Conservation (phyloP, 2,797 vertebrate species). For the Alosa sapidissima region DNA sequence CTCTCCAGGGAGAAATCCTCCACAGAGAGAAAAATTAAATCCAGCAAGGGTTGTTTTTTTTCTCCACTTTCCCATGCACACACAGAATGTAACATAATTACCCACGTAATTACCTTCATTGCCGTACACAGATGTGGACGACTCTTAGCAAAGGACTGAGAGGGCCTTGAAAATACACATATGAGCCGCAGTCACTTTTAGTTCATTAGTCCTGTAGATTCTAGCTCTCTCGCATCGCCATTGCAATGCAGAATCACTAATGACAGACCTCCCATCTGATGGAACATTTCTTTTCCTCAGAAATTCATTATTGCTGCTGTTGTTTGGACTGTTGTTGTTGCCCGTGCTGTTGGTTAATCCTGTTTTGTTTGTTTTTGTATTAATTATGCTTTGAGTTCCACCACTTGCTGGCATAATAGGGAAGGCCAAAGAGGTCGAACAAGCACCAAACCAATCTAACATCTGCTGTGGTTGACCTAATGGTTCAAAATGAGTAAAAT, state of each 20-base stretch:
- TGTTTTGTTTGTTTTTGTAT: neutral
- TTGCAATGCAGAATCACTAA: neutral
- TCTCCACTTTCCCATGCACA: slow-evolving; percentile 97
- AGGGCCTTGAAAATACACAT: slow-evolving; percentile 53
- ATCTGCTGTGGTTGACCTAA: slow-evolving; percentile 3
- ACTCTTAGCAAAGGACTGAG: slow-evolving; percentile 74
- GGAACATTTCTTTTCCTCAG: neutral
- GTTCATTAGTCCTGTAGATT: slow-evolving; percentile 34
- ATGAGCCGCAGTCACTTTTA: neutral
- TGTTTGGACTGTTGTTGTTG: neutral
- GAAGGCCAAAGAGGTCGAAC: neutral
- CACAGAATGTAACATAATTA: slow-evolving; percentile 99
- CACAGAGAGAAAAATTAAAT: slow-evolving; percentile 16
- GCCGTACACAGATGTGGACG: slow-evolving; percentile 94
- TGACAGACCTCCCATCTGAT: neutral
- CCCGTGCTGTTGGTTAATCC: neutral
- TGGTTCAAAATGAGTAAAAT: neutral
- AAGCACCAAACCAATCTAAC: neutral
- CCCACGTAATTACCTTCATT: slow-evolving; percentile 98
- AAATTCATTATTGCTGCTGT: neutral
- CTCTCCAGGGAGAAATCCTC: slow-evolving; percentile 75
- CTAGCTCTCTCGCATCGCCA: slow-evolving; percentile 26
- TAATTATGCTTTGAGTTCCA: neutral
- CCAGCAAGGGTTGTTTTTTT: slow-evolving; percentile 19
- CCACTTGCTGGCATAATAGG: neutral